Percentiles rank a stretch among this genome's conserved stretches.
Evolutionary conservation across 2,113 vertebrate genomes (phyloP).

Genomic region (Pangasianodon gigas): DNA sequence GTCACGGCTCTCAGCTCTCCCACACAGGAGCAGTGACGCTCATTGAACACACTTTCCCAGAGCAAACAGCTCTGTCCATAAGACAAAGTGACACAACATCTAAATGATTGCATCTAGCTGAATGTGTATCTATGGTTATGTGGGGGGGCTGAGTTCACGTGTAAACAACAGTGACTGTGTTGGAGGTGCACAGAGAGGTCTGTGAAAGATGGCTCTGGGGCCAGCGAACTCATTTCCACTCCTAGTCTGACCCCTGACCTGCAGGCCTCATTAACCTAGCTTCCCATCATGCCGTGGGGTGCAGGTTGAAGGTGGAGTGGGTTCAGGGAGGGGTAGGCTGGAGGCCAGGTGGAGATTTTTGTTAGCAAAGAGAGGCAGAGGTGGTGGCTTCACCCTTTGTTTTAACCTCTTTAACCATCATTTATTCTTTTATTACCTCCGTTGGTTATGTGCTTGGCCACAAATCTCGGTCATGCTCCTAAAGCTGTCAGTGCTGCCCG

Average conservation of each 20-base stretch:
- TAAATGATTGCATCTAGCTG: conserved; percentile 4
- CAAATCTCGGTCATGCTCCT: conserved; percentile 76
- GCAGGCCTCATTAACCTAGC: conserved; percentile 63
- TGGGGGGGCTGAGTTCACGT: conserved; percentile 14
- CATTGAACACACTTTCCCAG: conserved; percentile 5
- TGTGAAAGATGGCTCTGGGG: conserved; percentile 62
- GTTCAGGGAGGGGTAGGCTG: conserved; percentile 43
- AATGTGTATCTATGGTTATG: conserved; percentile 19
- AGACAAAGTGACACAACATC: conserved; percentile 17
- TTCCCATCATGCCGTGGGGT: conserved; percentile 57
- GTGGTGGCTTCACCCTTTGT: conserved; percentile 67
- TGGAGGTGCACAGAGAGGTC: conserved; percentile 38
- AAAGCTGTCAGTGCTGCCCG: conserved; percentile 76
- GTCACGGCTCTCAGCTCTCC: background rate
- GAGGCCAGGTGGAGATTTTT: conserved; percentile 45
- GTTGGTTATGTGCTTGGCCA: conserved; percentile 71
- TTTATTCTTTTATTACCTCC: conserved; percentile 71
- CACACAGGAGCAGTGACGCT: conserved; percentile 20
- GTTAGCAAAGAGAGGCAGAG: conserved; percentile 56
- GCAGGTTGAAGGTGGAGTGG: conserved; percentile 52
- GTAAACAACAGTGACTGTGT: conserved; percentile 27
- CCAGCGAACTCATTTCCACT: conserved; percentile 73
- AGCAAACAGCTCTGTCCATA: conserved; percentile 24
- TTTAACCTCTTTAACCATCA: conserved; percentile 79
- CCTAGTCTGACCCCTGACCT: conserved; percentile 69